Percentiles rank a stretch among this genome's conserved stretches.
These are phyloP conservation scores for Eubucco bourcierii DNA, from an alignment of 2,113 vertebrate genomes.

Conservation along the genomic window DNA sequence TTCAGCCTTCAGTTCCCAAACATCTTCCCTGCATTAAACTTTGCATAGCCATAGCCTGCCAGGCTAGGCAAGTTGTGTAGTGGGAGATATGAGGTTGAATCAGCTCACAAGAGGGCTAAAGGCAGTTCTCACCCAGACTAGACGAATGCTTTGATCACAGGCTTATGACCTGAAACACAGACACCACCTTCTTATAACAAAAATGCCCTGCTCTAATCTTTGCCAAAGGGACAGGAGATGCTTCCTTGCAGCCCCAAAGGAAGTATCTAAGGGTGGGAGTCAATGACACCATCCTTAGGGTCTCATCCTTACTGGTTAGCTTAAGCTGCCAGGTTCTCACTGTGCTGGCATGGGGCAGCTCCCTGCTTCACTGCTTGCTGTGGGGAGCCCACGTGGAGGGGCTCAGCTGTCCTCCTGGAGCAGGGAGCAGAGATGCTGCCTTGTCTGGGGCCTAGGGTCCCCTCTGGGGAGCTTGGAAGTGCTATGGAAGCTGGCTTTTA, in stretches of 20 bases:
- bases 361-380: fast-evolving
- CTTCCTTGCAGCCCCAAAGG: neutral
- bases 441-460: fast-evolving
- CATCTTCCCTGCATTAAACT: neutral
- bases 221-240: neutral
- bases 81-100: neutral
- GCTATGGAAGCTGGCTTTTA: neutral
- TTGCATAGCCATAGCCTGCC: neutral
- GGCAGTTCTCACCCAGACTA: neutral
- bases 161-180: fast-evolving
- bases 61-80: neutral
- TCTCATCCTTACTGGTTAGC: fast-evolving
- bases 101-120: neutral
- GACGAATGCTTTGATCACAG: neutral
- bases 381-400: fast-evolving
- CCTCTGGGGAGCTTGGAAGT: neutral
- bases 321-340: fast-evolving
- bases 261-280: neutral
- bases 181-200: neutral
- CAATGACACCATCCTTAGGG: fast-evolving
- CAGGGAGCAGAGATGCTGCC: neutral
- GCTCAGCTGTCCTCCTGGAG: neutral
- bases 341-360: neutral
- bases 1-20: neutral
- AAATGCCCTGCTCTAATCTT: neutral